Base-by-base conservation (phyloP, 2,888 invertebrate species). In the Ophion ventricosus region DNA sequence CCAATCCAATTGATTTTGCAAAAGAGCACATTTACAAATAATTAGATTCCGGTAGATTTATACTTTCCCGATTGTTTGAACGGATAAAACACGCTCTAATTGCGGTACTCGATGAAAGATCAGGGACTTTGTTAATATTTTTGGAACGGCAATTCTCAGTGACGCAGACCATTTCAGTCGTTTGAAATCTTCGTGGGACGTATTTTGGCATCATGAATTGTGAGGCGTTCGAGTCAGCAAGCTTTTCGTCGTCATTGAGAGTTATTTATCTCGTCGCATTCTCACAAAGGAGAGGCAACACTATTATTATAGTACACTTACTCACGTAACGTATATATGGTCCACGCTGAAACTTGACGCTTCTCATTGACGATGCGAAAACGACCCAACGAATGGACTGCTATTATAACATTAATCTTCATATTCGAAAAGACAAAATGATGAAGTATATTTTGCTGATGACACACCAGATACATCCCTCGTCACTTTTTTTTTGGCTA, bases 61-160 rank as follows among this genome's bases (percentile, higher is more conserved):
- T 35, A 35, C 5, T 35, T 35, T 35, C 35, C 7, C 7, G 35
- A 7, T 35, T 35, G 35, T 35, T 5, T 35, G 35, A 35, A 7
- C 35, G 4, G 7, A 8, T 35, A 7, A 35, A 8, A 1, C 35
- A 35, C 35, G 35, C 35, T 35, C 35, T 35, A 35, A 4, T 8
- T 35, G 35, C 8, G 5, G 35, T 35, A 35, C 35, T 2, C 5
- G 35, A 35, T 35, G 35, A 8, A 35, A 8, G 4, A 35, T 79
- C 25, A 63, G 73, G 73, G 61, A 78, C 77, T 67, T 56, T 61
- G 67, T 70, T 79, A 26, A 79, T 79, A 83, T 83, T 83, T 83
- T 79, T 75, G 70, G 75, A 70, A 83, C 70, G 23, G 49, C n/a
- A 56, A 75, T 75, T 75, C 49, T 75, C 64, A 56, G 20, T 73